These are phyloP conservation scores for Darevskia nairensis DNA, from an alignment of 2,797 vertebrate species.

Conservation along the genomic window DNA sequence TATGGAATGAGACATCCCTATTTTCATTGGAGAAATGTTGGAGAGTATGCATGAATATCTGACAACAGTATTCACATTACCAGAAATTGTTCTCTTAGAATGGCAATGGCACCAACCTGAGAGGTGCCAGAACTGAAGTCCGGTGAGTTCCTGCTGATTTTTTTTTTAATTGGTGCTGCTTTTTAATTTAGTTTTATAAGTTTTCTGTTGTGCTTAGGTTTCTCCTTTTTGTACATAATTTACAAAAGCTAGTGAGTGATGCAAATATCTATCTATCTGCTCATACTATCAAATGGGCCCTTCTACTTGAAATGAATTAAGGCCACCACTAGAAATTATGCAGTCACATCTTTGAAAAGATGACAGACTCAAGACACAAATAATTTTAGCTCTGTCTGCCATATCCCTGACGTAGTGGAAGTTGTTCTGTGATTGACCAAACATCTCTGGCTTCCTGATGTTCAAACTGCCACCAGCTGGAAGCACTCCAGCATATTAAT, in stretches of 20 bases:
- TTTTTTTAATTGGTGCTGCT: no score
- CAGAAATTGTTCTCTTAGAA: no score
- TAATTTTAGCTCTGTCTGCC: neutral
- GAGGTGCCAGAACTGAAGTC: no score
- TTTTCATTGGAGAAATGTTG: no score
- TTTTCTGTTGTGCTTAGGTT: neutral
- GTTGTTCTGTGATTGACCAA: neutral
- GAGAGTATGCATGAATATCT: no score
- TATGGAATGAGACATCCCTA: no score
- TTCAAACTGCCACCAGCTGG: conserved; percentile 30
- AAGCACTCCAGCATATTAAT: conserved; percentile 37
- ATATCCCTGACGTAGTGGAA: neutral
- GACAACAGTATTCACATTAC: no score
- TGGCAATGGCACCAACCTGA: no score
- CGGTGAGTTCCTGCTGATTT: no score
- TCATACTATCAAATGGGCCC: neutral
- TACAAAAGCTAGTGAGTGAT: no score
- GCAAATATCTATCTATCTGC: no score
- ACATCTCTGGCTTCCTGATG: conserved; percentile 41
- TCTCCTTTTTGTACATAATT: no score
- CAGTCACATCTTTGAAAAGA: conserved; percentile 2
- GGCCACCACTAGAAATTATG: neutral
- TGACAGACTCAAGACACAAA: neutral
- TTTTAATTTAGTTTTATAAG: neutral
- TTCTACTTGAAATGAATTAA: neutral